phyloP scores from a whole-genome alignment of 2,888 invertebrate species.

The Acanthopleura granulata region DNA sequence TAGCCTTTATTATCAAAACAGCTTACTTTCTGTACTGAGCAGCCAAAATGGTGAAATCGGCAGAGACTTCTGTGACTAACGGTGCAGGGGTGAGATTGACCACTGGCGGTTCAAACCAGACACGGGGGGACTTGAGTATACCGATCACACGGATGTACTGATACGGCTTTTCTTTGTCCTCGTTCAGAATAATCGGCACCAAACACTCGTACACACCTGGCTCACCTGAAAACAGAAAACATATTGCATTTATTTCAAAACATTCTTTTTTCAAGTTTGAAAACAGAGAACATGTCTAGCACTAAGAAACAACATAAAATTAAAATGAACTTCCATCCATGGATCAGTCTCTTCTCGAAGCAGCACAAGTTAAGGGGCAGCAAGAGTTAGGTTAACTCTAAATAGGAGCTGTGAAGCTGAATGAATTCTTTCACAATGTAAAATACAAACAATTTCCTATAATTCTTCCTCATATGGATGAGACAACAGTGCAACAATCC shows the following conservation, averaged over 20 bases:
- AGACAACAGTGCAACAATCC: no score
- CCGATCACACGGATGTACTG: constrained; percentile 62
- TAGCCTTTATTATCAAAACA: neutral
- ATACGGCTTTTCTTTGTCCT: constrained; percentile 62
- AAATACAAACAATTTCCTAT: no score
- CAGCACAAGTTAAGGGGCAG: no score
- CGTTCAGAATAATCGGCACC: constrained; percentile 64
- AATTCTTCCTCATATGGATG: no score
- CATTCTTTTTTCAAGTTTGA: neutral
- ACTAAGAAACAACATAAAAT: no score
- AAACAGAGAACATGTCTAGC: no score
- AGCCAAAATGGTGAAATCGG: constrained; percentile 59
- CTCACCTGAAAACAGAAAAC: constrained; percentile 38
- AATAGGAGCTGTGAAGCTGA: no score
- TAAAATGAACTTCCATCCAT: no score
- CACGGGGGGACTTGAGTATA: constrained; percentile 58
- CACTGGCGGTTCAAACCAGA: constrained; percentile 67
- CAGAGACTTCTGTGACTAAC: constrained; percentile 55
- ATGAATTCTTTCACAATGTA: no score
- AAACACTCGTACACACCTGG: constrained; percentile 59
- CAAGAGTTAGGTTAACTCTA: no score
- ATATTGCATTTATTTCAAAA: neutral
- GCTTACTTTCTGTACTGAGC: constrained; percentile 61
- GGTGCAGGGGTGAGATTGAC: constrained; percentile 67
- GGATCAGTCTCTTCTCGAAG: no score